Conservation (phyloP, 2,113 vertebrate genomes). For the Sturnira hondurensis region DNA sequence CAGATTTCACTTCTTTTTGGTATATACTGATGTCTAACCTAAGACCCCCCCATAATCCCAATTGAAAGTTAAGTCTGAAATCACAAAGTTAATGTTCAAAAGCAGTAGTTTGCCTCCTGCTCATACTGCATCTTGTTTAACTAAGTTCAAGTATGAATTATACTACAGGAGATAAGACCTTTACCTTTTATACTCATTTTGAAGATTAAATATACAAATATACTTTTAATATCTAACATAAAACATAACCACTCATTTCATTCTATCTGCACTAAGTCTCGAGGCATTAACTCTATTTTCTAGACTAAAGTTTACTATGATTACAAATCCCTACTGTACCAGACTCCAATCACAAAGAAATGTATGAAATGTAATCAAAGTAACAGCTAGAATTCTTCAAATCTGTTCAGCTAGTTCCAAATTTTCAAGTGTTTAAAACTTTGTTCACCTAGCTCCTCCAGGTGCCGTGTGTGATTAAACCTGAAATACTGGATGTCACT, state of each 20-base stretch:
- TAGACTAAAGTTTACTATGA: background rate
- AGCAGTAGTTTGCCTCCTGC: background rate
- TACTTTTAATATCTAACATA: background rate
- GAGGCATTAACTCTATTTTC: background rate
- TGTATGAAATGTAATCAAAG: background rate
- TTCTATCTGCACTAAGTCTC: background rate
- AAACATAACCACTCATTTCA: background rate
- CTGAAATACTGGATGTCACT: constrained; percentile 21
- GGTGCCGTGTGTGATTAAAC: constrained; percentile 13
- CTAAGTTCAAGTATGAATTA: background rate
- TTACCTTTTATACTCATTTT: background rate
- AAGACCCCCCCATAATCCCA: background rate
- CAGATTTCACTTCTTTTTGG: background rate
- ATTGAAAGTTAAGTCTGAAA: background rate
- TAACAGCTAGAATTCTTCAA: background rate
- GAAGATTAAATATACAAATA: background rate
- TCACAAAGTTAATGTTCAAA: constrained; percentile 28
- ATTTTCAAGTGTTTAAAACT: background rate
- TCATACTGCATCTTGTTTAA: background rate
- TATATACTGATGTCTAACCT: background rate
- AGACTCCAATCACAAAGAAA: background rate
- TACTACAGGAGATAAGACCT: background rate
- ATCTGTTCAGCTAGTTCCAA: background rate
- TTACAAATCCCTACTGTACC: background rate
- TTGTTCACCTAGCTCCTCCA: background rate